Base-by-base conservation (phyloP, 2,888 invertebrate genomes). In the Drosophila greeni region DNA sequence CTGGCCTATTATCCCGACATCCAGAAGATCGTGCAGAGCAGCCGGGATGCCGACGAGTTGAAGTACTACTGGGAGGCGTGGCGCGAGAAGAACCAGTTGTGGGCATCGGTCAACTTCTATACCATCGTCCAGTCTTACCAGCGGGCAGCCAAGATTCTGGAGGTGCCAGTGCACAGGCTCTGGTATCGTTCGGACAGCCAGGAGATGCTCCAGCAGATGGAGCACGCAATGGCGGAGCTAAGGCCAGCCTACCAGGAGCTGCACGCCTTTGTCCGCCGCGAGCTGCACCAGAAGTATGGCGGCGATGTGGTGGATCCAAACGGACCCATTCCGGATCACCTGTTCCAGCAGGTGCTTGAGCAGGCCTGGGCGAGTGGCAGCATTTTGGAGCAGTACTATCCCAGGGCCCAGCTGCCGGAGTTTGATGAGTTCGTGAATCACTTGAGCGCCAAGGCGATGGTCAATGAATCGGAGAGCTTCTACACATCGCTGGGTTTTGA, bases 261-360 rank as follows among this genome's bases (percentile, higher is more conserved):
- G 3, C 96, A 96, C 82, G 94, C 95, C 0, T 96, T 95, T 78
- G 93, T 95, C 1, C 90, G 96, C 68, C 90, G 91, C 61, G 92
- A 93, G 62, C 89, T 96, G 24, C 89, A 91, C 29, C 90, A 92
- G 78, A 91, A 92, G 76, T 95, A 95, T 84, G 95, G 95, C 2
- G 91, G 91, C 9, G 88, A 91, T 20, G 88, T 93, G 0, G 91
- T 93, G 0, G 90, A 91, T 0, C 90, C 91, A 40, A 91, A 89
- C 65, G 94, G 94, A 47, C 93, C 94, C 0, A 94, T 95, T 57
- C 95, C 95, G 0, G 94, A 93, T 18, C 95, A 95, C 90, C 89
- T 95, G 12, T 88, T 94, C 70, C 94, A 94, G 59, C 88, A 88
- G 69, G 87, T 88, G 0, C 54, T 88, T 1, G 84, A 85, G 26